phyloP scores from a whole-genome alignment of 2,113 vertebrate species.

The Percopsis transmontana region DNA sequence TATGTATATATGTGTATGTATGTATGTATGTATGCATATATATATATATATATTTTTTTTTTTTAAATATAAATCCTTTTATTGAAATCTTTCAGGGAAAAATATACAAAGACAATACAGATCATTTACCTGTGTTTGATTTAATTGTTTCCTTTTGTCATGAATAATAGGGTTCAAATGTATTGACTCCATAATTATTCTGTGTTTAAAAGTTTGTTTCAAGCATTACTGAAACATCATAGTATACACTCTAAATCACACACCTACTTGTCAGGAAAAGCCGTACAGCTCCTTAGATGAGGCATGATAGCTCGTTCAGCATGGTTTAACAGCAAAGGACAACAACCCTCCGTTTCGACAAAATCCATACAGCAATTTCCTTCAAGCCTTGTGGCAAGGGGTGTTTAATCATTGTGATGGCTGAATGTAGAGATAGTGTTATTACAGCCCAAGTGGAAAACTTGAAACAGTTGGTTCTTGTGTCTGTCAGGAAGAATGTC shows the following conservation, averaged over 20 bases:
- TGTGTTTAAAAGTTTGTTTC: slow-evolving; percentile 22
- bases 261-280: slow-evolving; percentile 41
- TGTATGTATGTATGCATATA: no score
- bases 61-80: no score
- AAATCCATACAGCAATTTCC: slow-evolving; percentile 51
- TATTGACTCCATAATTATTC: slow-evolving; percentile 7
- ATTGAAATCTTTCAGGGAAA: neutral
- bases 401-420: slow-evolving; percentile 52
- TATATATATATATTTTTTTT: no score
- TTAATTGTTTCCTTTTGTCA: no score
- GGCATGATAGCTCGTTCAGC: slow-evolving; percentile 36
- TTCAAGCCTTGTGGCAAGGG: slow-evolving; percentile 24
- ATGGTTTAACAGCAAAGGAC: slow-evolving; percentile 56
- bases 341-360: slow-evolving; percentile 38
- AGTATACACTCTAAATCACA: slow-evolving; percentile 23
- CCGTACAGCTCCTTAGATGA: slow-evolving; percentile 36
- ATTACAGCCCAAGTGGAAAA: slow-evolving; percentile 48
- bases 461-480: slow-evolving; percentile 37
- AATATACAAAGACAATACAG: neutral
- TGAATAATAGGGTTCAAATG: no score
- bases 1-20: no score
- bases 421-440: slow-evolving; percentile 42
- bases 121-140: no score
- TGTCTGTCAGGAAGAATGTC: slow-evolving; percentile 51
- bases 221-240: slow-evolving; percentile 43